These are phyloP conservation scores for Anthophora plumipes DNA, from an alignment of 2,888 invertebrate species.

Conservation along the genomic window DNA sequence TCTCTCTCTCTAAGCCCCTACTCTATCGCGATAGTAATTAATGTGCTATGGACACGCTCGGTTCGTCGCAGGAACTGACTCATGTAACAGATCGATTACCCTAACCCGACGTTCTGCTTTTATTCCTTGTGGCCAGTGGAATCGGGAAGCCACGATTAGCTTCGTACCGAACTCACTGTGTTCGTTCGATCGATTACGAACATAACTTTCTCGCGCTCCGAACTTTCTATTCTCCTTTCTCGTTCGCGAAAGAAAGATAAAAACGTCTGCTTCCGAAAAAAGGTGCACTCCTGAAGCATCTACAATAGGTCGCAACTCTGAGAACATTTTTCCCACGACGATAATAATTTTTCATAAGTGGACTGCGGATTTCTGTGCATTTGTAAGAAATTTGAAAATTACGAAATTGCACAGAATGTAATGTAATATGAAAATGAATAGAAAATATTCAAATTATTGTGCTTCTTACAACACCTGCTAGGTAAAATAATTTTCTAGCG, in stretches of 20 bases:
- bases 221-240: neutral
- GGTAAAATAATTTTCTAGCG: too few species aligned
- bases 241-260: neutral
- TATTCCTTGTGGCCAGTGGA: neutral
- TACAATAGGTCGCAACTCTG: too few species aligned
- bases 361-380: too few species aligned
- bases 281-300: neutral
- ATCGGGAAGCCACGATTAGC: conserved; percentile 9
- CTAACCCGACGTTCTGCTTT: conserved; percentile 29
- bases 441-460: too few species aligned
- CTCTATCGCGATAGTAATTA: conserved; percentile 63
- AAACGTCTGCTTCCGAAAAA: neutral
- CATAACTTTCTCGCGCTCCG: neutral
- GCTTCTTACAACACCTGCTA: too few species aligned
- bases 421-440: too few species aligned
- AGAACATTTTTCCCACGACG: too few species aligned
- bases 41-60: conserved; percentile 64
- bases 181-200: conserved; percentile 15
- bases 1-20: conserved; percentile 11
- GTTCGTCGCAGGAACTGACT: conserved; percentile 59
- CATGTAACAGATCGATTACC: conserved; percentile 57
- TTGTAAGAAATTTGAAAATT: too few species aligned
- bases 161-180: neutral
- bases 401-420: too few species aligned
- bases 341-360: too few species aligned